A percentile compares a stretch with the other conserved stretches of the same genome.
Evolutionary conservation across 2,888 invertebrate genomes (phyloP).

Genomic region (Lepidocyrtoides sp.): DNA sequence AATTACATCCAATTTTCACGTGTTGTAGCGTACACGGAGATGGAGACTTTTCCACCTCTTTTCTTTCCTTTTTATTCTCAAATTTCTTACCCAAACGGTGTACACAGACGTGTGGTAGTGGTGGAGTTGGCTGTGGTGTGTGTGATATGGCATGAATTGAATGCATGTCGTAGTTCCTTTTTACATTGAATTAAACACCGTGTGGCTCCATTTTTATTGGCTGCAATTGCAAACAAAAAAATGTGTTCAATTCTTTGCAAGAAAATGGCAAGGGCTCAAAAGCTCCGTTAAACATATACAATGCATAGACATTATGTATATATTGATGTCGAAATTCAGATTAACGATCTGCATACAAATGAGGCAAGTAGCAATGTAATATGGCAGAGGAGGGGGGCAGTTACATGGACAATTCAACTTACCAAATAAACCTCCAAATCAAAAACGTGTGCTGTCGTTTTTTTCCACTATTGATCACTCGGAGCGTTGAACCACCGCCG

Average conservation of each 20-base stretch:
- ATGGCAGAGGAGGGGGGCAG: neutral
- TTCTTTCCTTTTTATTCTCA: neutral
- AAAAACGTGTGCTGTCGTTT: neutral
- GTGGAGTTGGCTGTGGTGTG: neutral
- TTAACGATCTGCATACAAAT: conserved; percentile 40
- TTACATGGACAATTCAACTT: neutral
- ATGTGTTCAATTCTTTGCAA: neutral
- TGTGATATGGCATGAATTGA: no score
- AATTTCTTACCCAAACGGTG: neutral
- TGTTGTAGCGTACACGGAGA: conserved; percentile 8
- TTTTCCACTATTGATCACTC: neutral
- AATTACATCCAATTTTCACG: conserved; percentile 58
- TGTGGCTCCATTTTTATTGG: conserved; percentile 2
- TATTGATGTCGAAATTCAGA: neutral
- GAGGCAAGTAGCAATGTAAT: neutral
- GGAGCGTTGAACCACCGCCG: neutral
- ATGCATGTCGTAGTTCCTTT: neutral
- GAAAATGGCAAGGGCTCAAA: neutral
- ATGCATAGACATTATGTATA: neutral
- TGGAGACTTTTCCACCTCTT: neutral
- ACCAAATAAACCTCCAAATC: neutral
- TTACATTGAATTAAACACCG: neutral
- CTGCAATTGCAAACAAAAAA: conserved; percentile 13
- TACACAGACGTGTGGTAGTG: neutral
- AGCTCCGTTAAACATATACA: neutral